These are phyloP conservation scores for Achlya flavicornis DNA, from an alignment of 2,888 invertebrate species.

Conservation along the genomic window DNA sequence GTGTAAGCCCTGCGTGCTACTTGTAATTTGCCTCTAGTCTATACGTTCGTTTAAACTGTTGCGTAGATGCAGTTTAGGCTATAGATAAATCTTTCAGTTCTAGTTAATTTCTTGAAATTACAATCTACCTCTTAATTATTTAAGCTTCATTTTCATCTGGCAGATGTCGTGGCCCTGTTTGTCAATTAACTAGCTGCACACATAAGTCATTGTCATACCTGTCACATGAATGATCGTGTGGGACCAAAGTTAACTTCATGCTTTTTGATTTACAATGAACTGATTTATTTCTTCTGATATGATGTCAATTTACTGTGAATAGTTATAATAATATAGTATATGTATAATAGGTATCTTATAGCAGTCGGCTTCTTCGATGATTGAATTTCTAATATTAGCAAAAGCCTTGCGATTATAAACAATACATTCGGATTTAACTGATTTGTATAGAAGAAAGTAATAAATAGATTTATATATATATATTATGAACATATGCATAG, in stretches of 20 bases:
- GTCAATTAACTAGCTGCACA: conserved; percentile 29
- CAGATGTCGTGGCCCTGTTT: conserved; percentile 35
- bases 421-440: background rate
- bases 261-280: conserved; percentile 30
- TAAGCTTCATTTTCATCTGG: conserved; percentile 66
- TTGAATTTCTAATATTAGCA: background rate
- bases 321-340: conserved; percentile 19
- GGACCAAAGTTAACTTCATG: conserved; percentile 67
- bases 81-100: conserved; percentile 60
- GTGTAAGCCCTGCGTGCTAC: conserved; percentile 67
- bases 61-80: conserved; percentile 55
- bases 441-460: background rate
- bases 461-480: conserved; percentile 19
- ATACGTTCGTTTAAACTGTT: conserved; percentile 48
- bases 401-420: background rate
- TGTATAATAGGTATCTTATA: background rate
- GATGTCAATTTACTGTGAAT: conserved; percentile 13
- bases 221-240: conserved; percentile 40
- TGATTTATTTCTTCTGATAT: conserved; percentile 14
- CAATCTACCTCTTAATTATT: conserved; percentile 80
- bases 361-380: background rate
- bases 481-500: conserved; percentile 17
- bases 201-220: conserved; percentile 38
- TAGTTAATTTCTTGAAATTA: conserved; percentile 77
- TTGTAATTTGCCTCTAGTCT: conserved; percentile 67